Evolutionary conservation across 2,113 vertebrate genomes (phyloP).

Genomic region (Anhinga anhinga): DNA sequence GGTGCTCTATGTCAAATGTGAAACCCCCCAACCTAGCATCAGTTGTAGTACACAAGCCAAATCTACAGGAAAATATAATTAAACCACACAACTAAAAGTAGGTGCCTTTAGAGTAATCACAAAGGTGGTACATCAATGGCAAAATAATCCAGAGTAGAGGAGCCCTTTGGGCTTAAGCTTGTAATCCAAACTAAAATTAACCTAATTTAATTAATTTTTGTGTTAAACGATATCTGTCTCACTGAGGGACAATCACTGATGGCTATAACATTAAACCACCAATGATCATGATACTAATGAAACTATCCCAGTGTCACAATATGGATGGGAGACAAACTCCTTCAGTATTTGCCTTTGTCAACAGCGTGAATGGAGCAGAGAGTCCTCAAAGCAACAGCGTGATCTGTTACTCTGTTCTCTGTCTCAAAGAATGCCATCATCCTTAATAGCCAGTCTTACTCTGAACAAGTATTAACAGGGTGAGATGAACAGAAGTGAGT

Average conservation of each 20-base stretch:
- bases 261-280: not conserved
- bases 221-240: not conserved
- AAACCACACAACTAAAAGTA: not conserved
- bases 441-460: not conserved
- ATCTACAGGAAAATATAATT: not conserved
- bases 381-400: not conserved
- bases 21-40: accelerated
- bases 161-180: not conserved
- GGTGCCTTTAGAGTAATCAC: not conserved
- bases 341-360: not conserved
- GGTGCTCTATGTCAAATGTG: not conserved
- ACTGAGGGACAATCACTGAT: not conserved
- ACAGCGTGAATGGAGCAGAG: not conserved
- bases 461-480: not conserved
- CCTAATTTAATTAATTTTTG: not conserved
- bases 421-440: not conserved
- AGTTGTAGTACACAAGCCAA: not conserved
- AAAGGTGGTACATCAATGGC: not conserved
- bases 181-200: not conserved
- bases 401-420: not conserved
- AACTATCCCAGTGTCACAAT: not conserved
- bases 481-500: not conserved
- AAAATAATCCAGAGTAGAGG: not conserved
- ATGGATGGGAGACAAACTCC: not conserved
- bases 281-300: not conserved